These are phyloP conservation scores for Trematomus loennbergii DNA, from an alignment of 2,113 vertebrate species.

Conservation along the genomic window DNA sequence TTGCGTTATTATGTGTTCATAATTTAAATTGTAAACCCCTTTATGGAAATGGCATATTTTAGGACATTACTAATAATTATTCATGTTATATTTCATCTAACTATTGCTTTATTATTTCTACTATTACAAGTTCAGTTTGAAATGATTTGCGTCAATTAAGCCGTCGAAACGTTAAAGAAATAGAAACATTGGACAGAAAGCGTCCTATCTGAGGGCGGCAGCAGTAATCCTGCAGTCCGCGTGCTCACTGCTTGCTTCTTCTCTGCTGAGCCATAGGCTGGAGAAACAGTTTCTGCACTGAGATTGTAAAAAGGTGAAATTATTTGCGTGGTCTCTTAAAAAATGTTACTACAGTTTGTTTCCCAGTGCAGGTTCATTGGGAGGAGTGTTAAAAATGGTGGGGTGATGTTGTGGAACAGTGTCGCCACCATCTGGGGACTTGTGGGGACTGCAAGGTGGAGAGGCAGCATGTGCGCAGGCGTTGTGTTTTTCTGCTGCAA, in stretches of 20 bases:
- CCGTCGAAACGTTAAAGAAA: background rate
- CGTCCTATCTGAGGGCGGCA: background rate
- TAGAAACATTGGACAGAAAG: background rate
- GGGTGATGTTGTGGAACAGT: slow-evolving; percentile 81
- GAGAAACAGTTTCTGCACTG: slow-evolving; percentile 23
- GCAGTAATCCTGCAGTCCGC: slow-evolving; percentile 1
- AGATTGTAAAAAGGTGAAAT: slow-evolving; percentile 71
- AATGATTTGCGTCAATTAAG: background rate
- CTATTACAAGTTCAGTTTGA: background rate
- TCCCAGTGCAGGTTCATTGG: slow-evolving; percentile 43
- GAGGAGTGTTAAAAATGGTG: background rate
- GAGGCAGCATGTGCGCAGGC: slow-evolving; percentile 9
- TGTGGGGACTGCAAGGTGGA: background rate
- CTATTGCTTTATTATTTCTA: background rate
- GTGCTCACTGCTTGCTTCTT: background rate
- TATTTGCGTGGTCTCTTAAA: slow-evolving; percentile 65
- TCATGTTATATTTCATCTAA: background rate
- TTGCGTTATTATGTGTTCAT: background rate
- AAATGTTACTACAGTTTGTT: slow-evolving; percentile 50
- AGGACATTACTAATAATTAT: too few species aligned
- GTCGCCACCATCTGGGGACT: slow-evolving; percentile 87
- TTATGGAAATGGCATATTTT: background rate
- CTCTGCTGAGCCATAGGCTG: slow-evolving; percentile 31
- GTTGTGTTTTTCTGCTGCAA: slow-evolving; percentile 1
- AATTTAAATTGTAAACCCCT: background rate